Conservation (phyloP, 2,888 invertebrate genomes). For the Euproctis similis region DNA sequence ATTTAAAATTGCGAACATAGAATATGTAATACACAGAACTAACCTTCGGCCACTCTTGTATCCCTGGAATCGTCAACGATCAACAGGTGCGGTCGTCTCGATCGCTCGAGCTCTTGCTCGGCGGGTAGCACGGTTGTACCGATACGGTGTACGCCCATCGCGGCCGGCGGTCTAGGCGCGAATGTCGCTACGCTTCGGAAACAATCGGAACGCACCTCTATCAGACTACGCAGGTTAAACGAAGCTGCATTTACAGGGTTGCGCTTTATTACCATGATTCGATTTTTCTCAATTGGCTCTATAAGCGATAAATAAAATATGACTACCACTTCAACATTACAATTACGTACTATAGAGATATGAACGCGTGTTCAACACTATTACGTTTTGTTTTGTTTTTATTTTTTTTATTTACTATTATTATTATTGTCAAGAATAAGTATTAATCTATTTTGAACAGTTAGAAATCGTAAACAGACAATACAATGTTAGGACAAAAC, state of each 20-base stretch:
- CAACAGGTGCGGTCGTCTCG: conserved; percentile 66
- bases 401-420: too few relatives aligned
- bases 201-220: conserved; percentile 22
- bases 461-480: too few relatives aligned
- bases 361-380: too few relatives aligned
- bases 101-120: conserved; percentile 44
- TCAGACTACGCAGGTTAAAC: conserved; percentile 17
- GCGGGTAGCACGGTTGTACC: conserved; percentile 44
- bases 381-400: too few relatives aligned
- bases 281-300: conserved; percentile 19
- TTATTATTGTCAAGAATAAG: too few relatives aligned
- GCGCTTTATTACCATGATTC: conserved; percentile 19
- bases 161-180: conserved; percentile 66
- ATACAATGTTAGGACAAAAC: too few relatives aligned
- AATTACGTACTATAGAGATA: too few relatives aligned
- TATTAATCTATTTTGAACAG: too few relatives aligned
- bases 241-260: conserved; percentile 17
- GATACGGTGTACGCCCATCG: conserved; percentile 63
- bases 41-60: conserved; percentile 56
- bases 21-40: conserved; percentile 18
- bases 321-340: too few relatives aligned
- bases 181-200: conserved; percentile 44
- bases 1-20: too few relatives aligned
- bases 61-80: conserved; percentile 66
- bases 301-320: too few relatives aligned